Evolutionary conservation across 37 sponge, comb jelly and placozoan species (phyloP), one percentile per base, ranked within the genome.

Genomic region (Dysidea cf. avara): DNA sequence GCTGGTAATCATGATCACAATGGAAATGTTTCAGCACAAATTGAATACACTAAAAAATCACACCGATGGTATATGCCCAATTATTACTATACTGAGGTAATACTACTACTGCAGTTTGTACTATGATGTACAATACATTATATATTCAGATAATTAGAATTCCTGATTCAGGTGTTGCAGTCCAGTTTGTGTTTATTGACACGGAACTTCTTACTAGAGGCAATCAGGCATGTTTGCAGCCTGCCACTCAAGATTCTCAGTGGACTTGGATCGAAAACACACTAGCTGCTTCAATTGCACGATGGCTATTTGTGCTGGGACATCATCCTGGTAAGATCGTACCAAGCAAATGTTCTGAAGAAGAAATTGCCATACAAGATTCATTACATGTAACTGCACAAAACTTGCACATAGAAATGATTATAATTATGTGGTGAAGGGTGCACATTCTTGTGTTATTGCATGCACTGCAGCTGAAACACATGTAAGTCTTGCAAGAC

Each of bases 1-100:
- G 68, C 71, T 40, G 89, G 89, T 17, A 88, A 88, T 37, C 89
- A 88, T 59, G 89, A 88, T 52, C 89, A 88, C 77, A 61, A 69
- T 57, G 89, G 89, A 2, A 88, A 88, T 58, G 83, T 43, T 11
- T 56, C 79, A 26, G 89, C 83, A 43, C 40, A 88, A 56, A 63
- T 88, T 38, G 89, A 59, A 11, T 88, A 88, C 73, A 82, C 83
- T n/a, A 30, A 77, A 20, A 47, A 54, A 21, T 81, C 83, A 31
- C 50, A 50, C 3, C 66, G 89, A 0, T 88, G 89, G 89, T 65
- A 77, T 64, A 63, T 88, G 51, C 89, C 89, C 25, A 29, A 40
- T 6, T 29, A 67, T 12, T 88, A 88, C 74, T 88, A 88, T 72
- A 88, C 72, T 18, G 52, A 71, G 72, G 72, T 71, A n/a, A 9